Conservation (phyloP, 2,113 vertebrate genomes). For the Nerophis ophidion region DNA sequence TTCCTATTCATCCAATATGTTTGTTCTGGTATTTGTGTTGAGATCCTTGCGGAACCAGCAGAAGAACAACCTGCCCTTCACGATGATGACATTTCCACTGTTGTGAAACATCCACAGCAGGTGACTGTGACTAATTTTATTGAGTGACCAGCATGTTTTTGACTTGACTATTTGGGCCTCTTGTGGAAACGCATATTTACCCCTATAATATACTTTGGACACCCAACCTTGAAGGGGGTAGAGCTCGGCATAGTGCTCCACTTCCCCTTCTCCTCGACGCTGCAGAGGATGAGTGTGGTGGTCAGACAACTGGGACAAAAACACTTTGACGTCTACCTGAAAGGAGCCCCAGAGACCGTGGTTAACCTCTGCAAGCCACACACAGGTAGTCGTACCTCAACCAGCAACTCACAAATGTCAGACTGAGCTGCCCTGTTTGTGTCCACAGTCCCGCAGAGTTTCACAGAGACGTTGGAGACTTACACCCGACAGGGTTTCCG, state of each 20-base stretch:
- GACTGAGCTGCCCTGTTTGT: constrained; percentile 2
- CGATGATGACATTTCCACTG: constrained; percentile 91
- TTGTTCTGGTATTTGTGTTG: constrained; percentile 5
- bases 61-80: constrained; percentile 94
- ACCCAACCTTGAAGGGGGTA: constrained; percentile 67
- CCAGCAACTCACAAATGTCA: neutral
- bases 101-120: constrained; percentile 86
- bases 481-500: constrained; percentile 94
- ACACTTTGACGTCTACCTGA: constrained; percentile 89
- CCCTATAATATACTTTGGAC: neutral
- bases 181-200: constrained; percentile 67
- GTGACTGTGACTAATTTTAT: constrained; percentile 16
- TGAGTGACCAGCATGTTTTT: neutral
- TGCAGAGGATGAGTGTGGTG: constrained; percentile 93
- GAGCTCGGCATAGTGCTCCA: constrained; percentile 93
- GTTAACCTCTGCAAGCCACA: constrained; percentile 84
- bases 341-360: constrained; percentile 90
- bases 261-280: constrained; percentile 89
- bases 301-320: constrained; percentile 82
- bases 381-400: constrained; percentile 63
- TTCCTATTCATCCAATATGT: neutral
- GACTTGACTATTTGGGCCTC: constrained; percentile 64
- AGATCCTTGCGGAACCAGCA: constrained; percentile 93
- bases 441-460: constrained; percentile 81
- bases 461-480: constrained; percentile 81